These are phyloP conservation scores for Myiothlypis coronata DNA, from an alignment of 2,797 vertebrate species.

Conservation along the genomic window DNA sequence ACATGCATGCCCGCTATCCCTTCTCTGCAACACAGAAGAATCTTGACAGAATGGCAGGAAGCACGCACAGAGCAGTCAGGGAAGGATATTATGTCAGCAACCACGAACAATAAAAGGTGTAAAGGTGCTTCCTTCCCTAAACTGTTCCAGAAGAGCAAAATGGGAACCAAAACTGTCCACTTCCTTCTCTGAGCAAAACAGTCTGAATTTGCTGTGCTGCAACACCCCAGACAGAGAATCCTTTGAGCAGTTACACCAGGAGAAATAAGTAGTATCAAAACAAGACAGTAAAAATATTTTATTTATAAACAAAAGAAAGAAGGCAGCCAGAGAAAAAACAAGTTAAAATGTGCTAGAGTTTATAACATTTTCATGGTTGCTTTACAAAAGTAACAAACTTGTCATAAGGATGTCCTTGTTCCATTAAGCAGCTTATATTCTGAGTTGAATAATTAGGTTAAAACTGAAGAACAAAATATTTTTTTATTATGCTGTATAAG, in stretches of 20 bases:
- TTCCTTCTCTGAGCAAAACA: conserved; percentile 82
- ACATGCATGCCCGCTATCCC: not conserved
- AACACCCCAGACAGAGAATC: conserved; percentile 67
- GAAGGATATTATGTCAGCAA: conserved; percentile 92
- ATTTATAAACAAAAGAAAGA: conserved; percentile 53
- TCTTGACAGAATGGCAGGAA: conserved; percentile 90
- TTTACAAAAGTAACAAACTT: conserved; percentile 41
- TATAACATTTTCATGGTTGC: not conserved
- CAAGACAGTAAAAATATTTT: conserved; percentile 10
- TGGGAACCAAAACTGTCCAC: conserved; percentile 88
- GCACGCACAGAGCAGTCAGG: conserved; percentile 80
- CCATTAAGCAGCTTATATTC: not conserved
- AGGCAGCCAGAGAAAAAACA: not conserved
- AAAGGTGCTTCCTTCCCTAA: conserved; percentile 94
- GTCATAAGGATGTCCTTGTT: not conserved
- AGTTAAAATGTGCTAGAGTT: not conserved
- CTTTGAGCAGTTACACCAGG: conserved; percentile 68
- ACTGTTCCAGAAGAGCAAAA: conserved; percentile 88
- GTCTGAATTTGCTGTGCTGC: conserved; percentile 72
- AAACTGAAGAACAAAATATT: not conserved
- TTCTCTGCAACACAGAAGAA: conserved; percentile 70
- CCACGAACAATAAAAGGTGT: conserved; percentile 91
- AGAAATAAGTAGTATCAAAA: conserved; percentile 57
- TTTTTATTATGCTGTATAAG: not conserved
- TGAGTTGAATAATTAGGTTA: not conserved